Evolutionary conservation across 2,888 invertebrate genomes (phyloP).

Genomic region (Aphelenchoides bicaudatus): DNA sequence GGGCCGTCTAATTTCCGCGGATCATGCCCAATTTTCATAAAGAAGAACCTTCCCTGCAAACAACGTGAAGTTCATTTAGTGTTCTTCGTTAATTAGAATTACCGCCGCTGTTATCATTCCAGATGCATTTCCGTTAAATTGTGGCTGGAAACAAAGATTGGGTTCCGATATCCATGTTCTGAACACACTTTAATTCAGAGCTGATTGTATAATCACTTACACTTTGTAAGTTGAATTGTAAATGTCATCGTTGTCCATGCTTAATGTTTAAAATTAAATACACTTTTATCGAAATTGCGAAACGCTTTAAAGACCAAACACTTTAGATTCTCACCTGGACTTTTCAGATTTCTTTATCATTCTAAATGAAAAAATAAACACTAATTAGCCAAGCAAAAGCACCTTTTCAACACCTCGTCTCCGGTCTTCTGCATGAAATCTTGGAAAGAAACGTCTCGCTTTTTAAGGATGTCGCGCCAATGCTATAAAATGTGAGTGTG

Average conservation of each 20-base stretch:
- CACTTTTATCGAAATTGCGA: no score
- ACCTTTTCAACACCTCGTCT: conserved; percentile 13
- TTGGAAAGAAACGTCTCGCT: not conserved
- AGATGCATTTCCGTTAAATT: conserved; percentile 41
- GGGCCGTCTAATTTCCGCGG: conserved; percentile 34
- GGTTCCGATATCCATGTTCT: conserved; percentile 47
- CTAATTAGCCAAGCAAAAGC: not conserved
- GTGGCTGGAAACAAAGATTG: conserved; percentile 49
- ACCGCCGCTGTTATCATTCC: conserved; percentile 39
- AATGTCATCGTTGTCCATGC: conserved; percentile 6
- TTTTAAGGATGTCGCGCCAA: not conserved
- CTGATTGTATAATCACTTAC: no score
- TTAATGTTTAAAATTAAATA: no score
- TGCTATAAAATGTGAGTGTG: not conserved
- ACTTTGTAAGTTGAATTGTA: conserved; percentile 25
- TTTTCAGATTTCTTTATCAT: conserved; percentile 12
- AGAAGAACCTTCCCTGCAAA: conserved; percentile 46
- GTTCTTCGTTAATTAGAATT: not conserved
- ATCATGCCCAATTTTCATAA: conserved; percentile 47
- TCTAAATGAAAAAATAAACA: not conserved
- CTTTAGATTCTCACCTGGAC: no score
- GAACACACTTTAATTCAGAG: no score
- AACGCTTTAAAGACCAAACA: no score
- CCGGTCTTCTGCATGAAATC: conserved; percentile 10
- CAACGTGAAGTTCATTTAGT: not conserved